phyloP scores from a whole-genome alignment of 2,113 vertebrate genomes.

The Periophthalmodon schlosseri region DNA sequence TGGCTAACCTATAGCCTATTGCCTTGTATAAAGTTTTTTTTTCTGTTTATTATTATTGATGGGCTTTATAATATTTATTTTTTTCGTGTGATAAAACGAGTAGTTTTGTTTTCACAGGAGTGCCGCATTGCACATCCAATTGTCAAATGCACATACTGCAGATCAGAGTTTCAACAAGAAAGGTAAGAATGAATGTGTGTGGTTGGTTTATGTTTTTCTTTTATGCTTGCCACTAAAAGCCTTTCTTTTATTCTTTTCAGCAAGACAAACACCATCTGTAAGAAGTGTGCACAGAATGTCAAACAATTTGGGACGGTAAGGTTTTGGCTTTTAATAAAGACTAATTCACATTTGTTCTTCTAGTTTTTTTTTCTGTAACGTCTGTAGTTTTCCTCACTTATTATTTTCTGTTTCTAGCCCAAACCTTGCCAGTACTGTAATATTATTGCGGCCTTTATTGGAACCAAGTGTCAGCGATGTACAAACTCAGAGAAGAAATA shows the following conservation, averaged over 20 bases:
- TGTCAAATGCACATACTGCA: constrained; percentile 96
- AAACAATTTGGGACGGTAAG: constrained; percentile 98
- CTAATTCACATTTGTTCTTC: background rate
- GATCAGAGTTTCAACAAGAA: constrained; percentile 97
- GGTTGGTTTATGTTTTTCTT: background rate
- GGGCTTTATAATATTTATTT: background rate
- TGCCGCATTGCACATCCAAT: constrained; percentile 97
- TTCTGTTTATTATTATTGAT: background rate
- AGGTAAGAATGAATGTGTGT: constrained; percentile 76
- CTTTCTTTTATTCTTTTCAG: constrained; percentile 71
- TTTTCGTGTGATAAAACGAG: background rate
- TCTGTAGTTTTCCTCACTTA: background rate
- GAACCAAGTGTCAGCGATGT: constrained; percentile 97
- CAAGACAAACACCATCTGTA: constrained; percentile 99
- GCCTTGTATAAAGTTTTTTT: background rate
- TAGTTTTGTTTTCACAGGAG: constrained; percentile 78
- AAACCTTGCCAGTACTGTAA: constrained; percentile 99
- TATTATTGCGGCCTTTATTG: constrained; percentile 98
- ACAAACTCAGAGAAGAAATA: constrained; percentile 99
- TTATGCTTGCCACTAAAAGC: background rate
- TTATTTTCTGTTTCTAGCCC: constrained; percentile 77
- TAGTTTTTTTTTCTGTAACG: background rate
- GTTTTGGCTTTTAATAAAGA: constrained; percentile 18
- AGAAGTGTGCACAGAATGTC: constrained; percentile 98
- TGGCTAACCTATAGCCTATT: background rate